Base-by-base conservation (phyloP, 1,140 invertebrate genomes). In the Glomeris maerens region DNA sequence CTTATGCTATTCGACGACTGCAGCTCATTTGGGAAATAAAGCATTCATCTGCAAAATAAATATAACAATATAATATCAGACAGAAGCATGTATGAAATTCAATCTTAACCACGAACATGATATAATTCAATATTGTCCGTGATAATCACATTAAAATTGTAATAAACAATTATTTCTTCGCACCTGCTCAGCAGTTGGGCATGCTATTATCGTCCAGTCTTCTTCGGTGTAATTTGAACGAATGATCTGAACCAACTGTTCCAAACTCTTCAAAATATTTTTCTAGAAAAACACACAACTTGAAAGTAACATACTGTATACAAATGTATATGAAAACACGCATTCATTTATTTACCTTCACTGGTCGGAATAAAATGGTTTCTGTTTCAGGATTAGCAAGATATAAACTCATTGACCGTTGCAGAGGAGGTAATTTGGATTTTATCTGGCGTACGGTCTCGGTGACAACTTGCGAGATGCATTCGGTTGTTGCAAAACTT, bases 371-470 rank as follows among this genome's bases (percentile, higher is more conserved):
- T 1, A 97, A 72, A 63, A 96, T 95, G 58, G 88, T 89, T 65
- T 97, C 91, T 0, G 93, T 97, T 67, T 96, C 92, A 55, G 80
- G 78, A 70, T 96, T 97, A n/a, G 91, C 85, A 17, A 97, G 70
- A 67, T 97, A 97, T 0, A 97, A 72, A 57, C 89, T 81, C 88
- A 97, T 91, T 3, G 82, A 84, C 1, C 81, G 74, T 58, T 93
- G 86, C 2, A 96, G 68, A 2, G 72, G 72, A 0, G 86, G 80
- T 23, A 94, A 70, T 55, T 83, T 81, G 1, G 77, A 72, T 66
- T 89, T 89, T 23, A 94, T 81, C 31, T 77, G 69, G 40, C 80
- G 75, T 55, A 73, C 66, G 3, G 68, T 64, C 56, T 72, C 70
- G n/a, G 66, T 57, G 13, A 72, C 61, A 38, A 69, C 53, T 40